phyloP scores from a whole-genome alignment of 2,113 vertebrate species.

The Coptodon bakossiorum region DNA sequence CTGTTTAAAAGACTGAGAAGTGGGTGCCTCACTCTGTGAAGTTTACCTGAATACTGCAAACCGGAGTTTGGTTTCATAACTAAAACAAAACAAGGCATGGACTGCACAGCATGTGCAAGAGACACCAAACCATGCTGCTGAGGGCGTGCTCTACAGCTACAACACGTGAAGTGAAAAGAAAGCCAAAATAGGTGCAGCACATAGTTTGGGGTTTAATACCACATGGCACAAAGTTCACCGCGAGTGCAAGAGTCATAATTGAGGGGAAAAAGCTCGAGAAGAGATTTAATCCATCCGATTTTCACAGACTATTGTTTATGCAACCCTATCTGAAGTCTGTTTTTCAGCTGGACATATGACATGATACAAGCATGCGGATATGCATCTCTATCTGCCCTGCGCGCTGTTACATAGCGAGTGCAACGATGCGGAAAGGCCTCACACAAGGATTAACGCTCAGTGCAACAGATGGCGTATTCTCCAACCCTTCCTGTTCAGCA shows the following conservation, averaged over 20 bases:
- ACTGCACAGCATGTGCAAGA: not conserved
- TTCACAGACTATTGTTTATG: constrained; percentile 14
- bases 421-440: constrained; percentile 57
- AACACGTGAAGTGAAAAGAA: not conserved
- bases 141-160: not conserved
- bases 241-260: not conserved
- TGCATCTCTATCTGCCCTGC: constrained; percentile 1
- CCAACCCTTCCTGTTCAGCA: constrained; percentile 34
- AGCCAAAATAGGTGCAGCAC: not conserved
- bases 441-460: constrained; percentile 66
- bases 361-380: constrained; percentile 13
- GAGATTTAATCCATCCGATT: not conserved
- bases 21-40: not conserved
- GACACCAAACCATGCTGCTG: not conserved
- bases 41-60: not conserved
- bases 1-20: not conserved
- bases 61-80: not conserved
- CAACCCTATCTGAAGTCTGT: constrained; percentile 2
- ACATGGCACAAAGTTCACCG: not conserved
- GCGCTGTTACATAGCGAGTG: not conserved
- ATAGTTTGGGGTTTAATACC: not conserved
- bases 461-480: constrained; percentile 71
- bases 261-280: not conserved
- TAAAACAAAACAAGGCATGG: not conserved
- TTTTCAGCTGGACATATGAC: not conserved